A percentile compares a stretch with the other conserved stretches of the same genome.
These are phyloP conservation scores for Melanocharis versteri DNA, from an alignment of 2,113 vertebrate species.

Conservation along the genomic window DNA sequence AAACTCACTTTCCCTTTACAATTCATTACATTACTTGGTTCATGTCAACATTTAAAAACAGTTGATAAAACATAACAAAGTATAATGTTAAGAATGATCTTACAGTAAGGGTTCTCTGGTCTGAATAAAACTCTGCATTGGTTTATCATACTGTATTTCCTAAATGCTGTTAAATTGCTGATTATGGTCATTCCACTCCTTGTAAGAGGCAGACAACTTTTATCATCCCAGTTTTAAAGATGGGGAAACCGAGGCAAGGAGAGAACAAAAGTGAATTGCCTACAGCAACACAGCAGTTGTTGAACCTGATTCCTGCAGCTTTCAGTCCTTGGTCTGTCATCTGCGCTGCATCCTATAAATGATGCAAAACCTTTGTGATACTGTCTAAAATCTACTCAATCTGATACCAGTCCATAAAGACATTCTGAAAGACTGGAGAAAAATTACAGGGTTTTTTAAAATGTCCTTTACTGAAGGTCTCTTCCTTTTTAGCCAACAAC, in stretches of 20 bases:
- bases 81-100: background rate
- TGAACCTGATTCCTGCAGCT: background rate
- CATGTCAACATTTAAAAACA: background rate
- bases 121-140: background rate
- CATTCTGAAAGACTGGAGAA: background rate
- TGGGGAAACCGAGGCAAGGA: background rate
- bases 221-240: background rate
- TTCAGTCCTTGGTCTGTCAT: background rate
- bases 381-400: background rate
- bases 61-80: background rate
- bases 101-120: background rate
- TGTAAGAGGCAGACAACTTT: background rate
- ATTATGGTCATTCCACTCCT: background rate
- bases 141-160: background rate
- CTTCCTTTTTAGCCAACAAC: conserved; percentile 11
- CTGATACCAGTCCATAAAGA: background rate
- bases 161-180: background rate
- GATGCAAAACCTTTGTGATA: background rate
- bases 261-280: background rate
- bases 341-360: background rate
- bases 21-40: background rate
- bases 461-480: conserved; percentile 54
- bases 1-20: background rate
- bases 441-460: background rate
- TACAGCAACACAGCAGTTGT: background rate